phyloP scores from a whole-genome alignment of 2,797 vertebrate species.

The Lepus oiostolus region DNA sequence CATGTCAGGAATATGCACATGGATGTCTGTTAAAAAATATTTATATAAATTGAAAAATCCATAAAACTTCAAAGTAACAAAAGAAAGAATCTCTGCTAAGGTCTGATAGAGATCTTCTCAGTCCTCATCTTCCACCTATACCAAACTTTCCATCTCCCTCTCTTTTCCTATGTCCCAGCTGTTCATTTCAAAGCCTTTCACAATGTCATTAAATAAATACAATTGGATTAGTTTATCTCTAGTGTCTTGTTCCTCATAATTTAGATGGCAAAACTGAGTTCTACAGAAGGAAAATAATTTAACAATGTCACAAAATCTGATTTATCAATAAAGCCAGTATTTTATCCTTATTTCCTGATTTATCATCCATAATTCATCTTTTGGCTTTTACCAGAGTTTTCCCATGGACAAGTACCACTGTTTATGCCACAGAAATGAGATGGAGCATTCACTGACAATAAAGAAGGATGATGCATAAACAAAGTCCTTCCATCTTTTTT shows the following conservation, averaged over 20 bases:
- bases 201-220: background rate
- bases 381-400: background rate
- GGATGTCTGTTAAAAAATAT: conserved; percentile 58
- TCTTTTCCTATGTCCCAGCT: background rate
- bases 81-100: conserved; percentile 70
- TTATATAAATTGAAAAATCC: conserved; percentile 34
- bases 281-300: too few species aligned
- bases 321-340: background rate
- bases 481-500: background rate
- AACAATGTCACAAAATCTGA: too few species aligned
- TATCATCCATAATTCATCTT: background rate
- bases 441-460: background rate
- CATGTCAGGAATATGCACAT: conserved; percentile 62
- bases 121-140: background rate
- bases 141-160: background rate
- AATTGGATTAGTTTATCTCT: background rate
- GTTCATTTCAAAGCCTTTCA: background rate
- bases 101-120: conserved; percentile 70
- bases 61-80: conserved; percentile 58
- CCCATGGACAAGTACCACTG: background rate
- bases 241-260: background rate
- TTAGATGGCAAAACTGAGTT: too few species aligned
- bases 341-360: background rate
- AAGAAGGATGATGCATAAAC: background rate
- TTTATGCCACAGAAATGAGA: too few species aligned